Base-by-base conservation (phyloP, 2,797 vertebrate species). In the Megalops cyprinoides region DNA sequence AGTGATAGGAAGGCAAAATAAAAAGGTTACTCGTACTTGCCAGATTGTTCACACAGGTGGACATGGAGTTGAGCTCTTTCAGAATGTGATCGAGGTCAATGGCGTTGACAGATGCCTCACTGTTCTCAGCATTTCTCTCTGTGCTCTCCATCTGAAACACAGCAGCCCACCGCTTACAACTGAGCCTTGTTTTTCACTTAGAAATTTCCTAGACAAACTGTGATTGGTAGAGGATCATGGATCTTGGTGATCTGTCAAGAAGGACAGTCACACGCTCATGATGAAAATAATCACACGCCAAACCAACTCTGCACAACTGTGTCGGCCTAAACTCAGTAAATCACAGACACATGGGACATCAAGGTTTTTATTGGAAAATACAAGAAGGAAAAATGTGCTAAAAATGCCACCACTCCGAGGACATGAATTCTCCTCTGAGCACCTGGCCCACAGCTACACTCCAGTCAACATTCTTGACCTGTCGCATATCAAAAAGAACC, bases 91-190 rank as follows among this genome's bases (percentile, higher is more conserved):
- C 89, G 79, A 94, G 73, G 65, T 91, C 85, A 77, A 37, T 39
- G 73, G 34, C 31, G 15, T 76, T 31, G 15, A 79, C 3, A 9
- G 83, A n/a, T 15, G 20, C 18, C 0, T 56, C 31, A 9, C 23
- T 55, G 62, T 58, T 74, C 34, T 75, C 81, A 31, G 51, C 60
- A 34, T 14, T 58, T 15, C 62, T 85, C 65, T 88, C 82, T 28
- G 67, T 0, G 53, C 81, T 90, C 84, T 94, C 91, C 92, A 94
- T 94, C 93, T 95, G 82, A 67, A 86, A 88, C 75, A 81, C 0
- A 84, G 78, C 10, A 46, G 42, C 2, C 69, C n/a, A 83, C n/a
- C 74, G 25, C 10, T 39, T 78, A 8, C 62, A 34, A 75, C 34
- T 44, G 14, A 58, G 25, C n/a, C n/a, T 55, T 53, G 14, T 51